A percentile compares a stretch with the other conserved stretches of the same genome.
Conservation (phyloP, 2,888 invertebrate species). For the Cinara cedri region DNA sequence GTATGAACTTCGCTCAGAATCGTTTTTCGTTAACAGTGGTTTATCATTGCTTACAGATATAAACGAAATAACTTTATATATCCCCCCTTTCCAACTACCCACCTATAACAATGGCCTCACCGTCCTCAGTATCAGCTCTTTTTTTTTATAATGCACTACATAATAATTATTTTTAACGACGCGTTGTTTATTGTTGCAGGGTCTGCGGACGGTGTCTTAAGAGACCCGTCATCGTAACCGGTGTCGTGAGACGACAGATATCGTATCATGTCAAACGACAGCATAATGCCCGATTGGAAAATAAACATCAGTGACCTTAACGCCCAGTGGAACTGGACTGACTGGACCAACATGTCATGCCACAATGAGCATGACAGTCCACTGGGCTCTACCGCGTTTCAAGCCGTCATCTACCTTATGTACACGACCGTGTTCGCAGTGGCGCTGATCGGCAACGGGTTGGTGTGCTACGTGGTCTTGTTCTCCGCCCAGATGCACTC, state of each 20-base stretch:
- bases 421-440: conserved; percentile 76
- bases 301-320: not conserved
- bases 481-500: conserved; percentile 86
- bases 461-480: conserved; percentile 86
- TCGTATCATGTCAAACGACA: not conserved
- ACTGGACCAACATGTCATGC: not conserved
- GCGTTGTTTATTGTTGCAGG: not conserved
- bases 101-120: no score
- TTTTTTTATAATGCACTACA: no score
- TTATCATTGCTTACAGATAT: no score
- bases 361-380: conserved; percentile 3
- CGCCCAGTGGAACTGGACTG: not conserved
- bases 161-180: not conserved
- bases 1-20: no score
- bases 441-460: conserved; percentile 75
- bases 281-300: not conserved
- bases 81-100: no score
- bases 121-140: no score
- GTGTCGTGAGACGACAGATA: no score
- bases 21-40: no score
- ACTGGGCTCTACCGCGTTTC: conserved; percentile 64
- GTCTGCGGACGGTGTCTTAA: not conserved
- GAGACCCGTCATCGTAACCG: not conserved
- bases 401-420: conserved; percentile 72
- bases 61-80: no score